phyloP scores from a whole-genome alignment of 2,113 vertebrate genomes.

The Entomyzon cyanotis region DNA sequence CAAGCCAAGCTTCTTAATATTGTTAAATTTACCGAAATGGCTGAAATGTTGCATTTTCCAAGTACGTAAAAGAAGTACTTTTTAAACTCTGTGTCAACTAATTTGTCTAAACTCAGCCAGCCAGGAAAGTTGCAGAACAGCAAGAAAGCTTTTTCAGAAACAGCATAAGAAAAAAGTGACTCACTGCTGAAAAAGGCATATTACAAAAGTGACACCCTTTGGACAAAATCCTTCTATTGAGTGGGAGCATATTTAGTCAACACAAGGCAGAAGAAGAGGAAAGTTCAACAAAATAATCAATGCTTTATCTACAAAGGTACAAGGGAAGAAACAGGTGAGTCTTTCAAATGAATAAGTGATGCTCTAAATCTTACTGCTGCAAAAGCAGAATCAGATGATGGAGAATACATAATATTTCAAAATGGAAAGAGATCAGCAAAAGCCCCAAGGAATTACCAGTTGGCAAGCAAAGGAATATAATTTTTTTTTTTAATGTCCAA shows the following conservation, averaged over 20 bases:
- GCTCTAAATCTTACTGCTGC: neutral
- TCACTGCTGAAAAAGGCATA: neutral
- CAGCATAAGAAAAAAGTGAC: neutral
- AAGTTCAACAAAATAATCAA: neutral
- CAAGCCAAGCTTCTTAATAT: neutral
- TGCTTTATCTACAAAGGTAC: neutral
- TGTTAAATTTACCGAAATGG: neutral
- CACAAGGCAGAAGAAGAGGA: neutral
- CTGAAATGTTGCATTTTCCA: neutral
- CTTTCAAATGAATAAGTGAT: neutral
- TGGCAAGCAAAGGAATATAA: neutral
- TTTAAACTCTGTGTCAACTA: neutral
- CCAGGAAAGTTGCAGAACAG: slow-evolving; percentile 11
- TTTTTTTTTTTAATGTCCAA: neutral
- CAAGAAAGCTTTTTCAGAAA: neutral
- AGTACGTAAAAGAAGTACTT: neutral
- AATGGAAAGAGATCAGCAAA: neutral
- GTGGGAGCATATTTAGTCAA: neutral
- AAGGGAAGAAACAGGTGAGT: neutral
- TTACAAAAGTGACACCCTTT: slow-evolving; percentile 16
- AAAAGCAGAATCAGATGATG: neutral
- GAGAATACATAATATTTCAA: neutral
- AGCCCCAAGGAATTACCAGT: neutral
- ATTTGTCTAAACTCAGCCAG: neutral
- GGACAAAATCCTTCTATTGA: slow-evolving; percentile 19